Percentiles rank a stretch among this genome's conserved stretches.
phyloP scores from a whole-genome alignment of 2,888 invertebrate genomes.

The Leptura quadrifasciata region DNA sequence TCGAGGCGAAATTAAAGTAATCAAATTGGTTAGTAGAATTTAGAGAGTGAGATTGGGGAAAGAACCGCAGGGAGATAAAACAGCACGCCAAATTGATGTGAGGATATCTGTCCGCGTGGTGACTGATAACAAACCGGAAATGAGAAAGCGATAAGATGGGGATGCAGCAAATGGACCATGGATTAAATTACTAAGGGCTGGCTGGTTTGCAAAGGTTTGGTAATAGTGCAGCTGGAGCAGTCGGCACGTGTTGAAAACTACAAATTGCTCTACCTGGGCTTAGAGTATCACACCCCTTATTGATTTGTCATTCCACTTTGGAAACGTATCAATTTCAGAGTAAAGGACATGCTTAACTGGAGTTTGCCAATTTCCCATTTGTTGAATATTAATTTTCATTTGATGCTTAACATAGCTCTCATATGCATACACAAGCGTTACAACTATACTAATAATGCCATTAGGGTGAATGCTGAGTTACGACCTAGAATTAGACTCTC shows the following conservation, averaged over 20 bases:
- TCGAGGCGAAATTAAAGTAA: conserved; percentile 59
- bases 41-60: conserved; percentile 51
- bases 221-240: conserved; percentile 52
- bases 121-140: conserved; percentile 63
- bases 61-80: conserved; percentile 53
- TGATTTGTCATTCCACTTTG: conserved; percentile 53
- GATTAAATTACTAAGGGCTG: conserved; percentile 58
- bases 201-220: conserved; percentile 25
- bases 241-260: conserved; percentile 56
- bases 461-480: conserved; percentile 10
- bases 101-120: conserved; percentile 52
- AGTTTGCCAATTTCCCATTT: conserved; percentile 40
- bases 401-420: neutral
- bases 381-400: conserved; percentile 33
- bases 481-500: conserved; percentile 39
- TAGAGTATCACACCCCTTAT: conserved; percentile 54
- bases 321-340: conserved; percentile 53
- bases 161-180: conserved; percentile 63
- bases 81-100: conserved; percentile 54
- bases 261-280: conserved; percentile 57
- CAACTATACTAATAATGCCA: conserved; percentile 20
- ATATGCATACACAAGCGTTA: conserved; percentile 1
- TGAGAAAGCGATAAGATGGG: conserved; percentile 64
- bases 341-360: conserved; percentile 45
- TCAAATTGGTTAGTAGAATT: conserved; percentile 61